A percentile compares a stretch with the other conserved stretches of the same genome.
These are phyloP conservation scores for Crotalus tigris DNA, from an alignment of 2,113 vertebrate genomes.

Conservation along the genomic window DNA sequence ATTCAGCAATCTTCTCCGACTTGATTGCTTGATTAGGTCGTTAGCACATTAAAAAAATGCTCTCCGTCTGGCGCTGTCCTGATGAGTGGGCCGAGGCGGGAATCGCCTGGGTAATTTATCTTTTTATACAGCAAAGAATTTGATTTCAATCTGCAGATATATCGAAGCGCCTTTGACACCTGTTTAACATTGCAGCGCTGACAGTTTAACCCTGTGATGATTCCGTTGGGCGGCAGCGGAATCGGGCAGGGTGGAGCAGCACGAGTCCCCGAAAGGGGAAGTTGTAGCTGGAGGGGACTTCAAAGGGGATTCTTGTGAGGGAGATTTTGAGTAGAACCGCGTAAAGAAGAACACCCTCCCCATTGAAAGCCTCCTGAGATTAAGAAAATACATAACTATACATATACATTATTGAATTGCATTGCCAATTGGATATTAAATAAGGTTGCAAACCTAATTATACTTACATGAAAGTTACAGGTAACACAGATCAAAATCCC, in stretches of 20 bases:
- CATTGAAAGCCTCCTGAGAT: not conserved
- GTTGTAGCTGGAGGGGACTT: not conserved
- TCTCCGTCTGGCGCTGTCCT: constrained; percentile 89
- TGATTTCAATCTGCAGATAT: constrained; percentile 81
- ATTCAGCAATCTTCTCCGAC: constrained; percentile 94
- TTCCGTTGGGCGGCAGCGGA: not conserved
- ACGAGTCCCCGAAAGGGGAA: not conserved
- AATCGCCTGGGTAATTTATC: constrained; percentile 83
- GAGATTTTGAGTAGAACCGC: not conserved
- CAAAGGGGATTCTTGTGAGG: not conserved
- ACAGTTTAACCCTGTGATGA: constrained; percentile 74
- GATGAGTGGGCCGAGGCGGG: constrained; percentile 90
- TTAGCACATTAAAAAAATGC: constrained; percentile 96
- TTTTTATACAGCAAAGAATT: constrained; percentile 81
- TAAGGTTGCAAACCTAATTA: not conserved
- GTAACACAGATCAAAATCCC: not conserved
- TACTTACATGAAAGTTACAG: not conserved
- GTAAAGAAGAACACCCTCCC: not conserved
- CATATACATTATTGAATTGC: not conserved
- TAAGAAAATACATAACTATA: not conserved
- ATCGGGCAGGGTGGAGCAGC: not conserved
- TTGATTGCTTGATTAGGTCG: constrained; percentile 99
- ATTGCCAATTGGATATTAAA: not conserved
- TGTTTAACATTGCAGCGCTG: constrained; percentile 73
- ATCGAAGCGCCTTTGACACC: constrained; percentile 75